phyloP scores from a whole-genome alignment of 2,888 invertebrate genomes.

The Rugalucina vietnamica region DNA sequence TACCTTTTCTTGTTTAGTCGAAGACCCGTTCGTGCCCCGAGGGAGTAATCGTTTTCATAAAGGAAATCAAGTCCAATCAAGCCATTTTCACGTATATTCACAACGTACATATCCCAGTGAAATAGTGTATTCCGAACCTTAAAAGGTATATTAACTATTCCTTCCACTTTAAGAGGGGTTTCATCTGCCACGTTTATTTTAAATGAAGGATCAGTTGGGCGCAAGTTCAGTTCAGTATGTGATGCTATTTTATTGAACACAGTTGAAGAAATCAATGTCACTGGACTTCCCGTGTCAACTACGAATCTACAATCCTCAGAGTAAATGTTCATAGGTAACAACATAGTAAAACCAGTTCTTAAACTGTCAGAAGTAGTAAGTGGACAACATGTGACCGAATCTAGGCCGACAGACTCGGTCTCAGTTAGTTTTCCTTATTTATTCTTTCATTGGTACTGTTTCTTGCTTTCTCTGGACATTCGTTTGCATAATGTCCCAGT shows the following conservation, averaged over 20 bases:
- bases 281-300: background rate
- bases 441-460: background rate
- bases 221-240: background rate
- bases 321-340: background rate
- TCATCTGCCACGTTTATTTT: conserved; percentile 25
- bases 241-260: background rate
- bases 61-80: conserved; percentile 32
- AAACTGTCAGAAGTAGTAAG: background rate
- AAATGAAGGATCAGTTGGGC: background rate
- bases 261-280: background rate
- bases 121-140: conserved; percentile 7
- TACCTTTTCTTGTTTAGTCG: background rate
- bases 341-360: conserved; percentile 1
- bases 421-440: conserved; percentile 37
- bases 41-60: background rate
- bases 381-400: conserved; percentile 40
- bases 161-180: conserved; percentile 11
- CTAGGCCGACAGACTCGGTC: conserved; percentile 50
- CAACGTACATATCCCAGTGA: conserved; percentile 38
- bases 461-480: background rate
- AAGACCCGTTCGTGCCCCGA: background rate
- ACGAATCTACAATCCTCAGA: background rate
- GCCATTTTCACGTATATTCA: conserved; percentile 43
- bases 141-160: conserved; percentile 7
- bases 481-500: background rate